Evolutionary conservation across 2,797 vertebrate genomes (phyloP).

Genomic region (Antennarius maculatus): DNA sequence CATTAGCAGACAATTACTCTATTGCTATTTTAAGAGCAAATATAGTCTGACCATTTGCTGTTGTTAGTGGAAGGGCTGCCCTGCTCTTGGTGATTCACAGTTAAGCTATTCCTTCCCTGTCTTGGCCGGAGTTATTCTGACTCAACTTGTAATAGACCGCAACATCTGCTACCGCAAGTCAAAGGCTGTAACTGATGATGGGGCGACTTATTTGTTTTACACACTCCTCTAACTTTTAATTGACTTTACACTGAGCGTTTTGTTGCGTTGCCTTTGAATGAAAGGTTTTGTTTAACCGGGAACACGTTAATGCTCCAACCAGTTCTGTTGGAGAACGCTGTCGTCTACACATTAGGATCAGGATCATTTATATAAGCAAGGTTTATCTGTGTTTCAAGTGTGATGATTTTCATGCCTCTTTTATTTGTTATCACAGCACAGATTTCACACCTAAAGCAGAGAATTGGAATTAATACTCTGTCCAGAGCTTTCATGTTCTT

Average conservation of each 20-base stretch:
- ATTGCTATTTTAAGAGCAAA: slow-evolving; percentile 49
- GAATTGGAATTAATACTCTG: slow-evolving; percentile 17
- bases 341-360: slow-evolving; percentile 43
- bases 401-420: slow-evolving; percentile 34
- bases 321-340: slow-evolving; percentile 44
- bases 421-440: slow-evolving; percentile 31
- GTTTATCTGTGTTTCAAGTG: slow-evolving; percentile 62
- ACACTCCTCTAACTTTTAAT: slow-evolving; percentile 61
- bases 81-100: slow-evolving; percentile 56
- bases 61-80: slow-evolving; percentile 34
- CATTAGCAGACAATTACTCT: slow-evolving; percentile 58
- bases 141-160: slow-evolving; percentile 50
- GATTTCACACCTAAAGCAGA: slow-evolving; percentile 36
- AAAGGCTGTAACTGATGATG: slow-evolving; percentile 31
- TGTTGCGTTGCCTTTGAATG: slow-evolving; percentile 58
- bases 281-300: slow-evolving; percentile 55
- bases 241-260: slow-evolving; percentile 36
- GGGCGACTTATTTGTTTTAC: slow-evolving; percentile 55
- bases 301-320: slow-evolving; percentile 56
- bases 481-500: no score
- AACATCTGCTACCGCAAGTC: slow-evolving; percentile 49
- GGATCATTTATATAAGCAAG: slow-evolving; percentile 62
- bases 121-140: slow-evolving; percentile 41
- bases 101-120: slow-evolving; percentile 46
- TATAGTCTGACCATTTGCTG: slow-evolving; percentile 28